Conservation (phyloP, 2,113 vertebrate genomes). For the Malurus melanocephalus region DNA sequence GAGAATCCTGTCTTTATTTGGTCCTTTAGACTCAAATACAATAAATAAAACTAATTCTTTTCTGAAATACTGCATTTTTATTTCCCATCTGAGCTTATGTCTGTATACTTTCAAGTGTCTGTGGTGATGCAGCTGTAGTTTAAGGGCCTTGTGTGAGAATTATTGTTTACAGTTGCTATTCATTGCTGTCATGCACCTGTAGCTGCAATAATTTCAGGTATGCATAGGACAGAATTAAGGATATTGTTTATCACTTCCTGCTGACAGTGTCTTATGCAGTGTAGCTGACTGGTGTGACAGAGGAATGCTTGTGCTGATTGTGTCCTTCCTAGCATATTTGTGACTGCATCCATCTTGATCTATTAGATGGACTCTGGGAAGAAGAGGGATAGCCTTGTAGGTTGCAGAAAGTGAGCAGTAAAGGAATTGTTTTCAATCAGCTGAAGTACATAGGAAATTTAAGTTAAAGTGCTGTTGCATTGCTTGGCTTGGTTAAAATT, state of each 20-base stretch:
- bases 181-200: neutral
- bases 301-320: neutral
- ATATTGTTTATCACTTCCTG: neutral
- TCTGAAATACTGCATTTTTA: neutral
- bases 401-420: neutral
- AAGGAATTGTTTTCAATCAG: neutral
- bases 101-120: neutral
- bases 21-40: neutral
- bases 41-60: neutral
- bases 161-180: neutral
- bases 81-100: neutral
- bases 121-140: neutral
- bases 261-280: neutral
- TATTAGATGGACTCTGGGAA: neutral
- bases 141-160: neutral
- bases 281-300: neutral
- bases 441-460: neutral
- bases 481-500: neutral
- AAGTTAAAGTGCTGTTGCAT: neutral
- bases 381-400: neutral
- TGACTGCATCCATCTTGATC: neutral
- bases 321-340: neutral
- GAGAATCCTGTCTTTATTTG: neutral
- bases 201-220: neutral
- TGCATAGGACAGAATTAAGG: neutral